Evolutionary conservation across 2,113 vertebrate species (phyloP), one percentile per base, ranked within the genome.

Genomic region (Microtus oregoni): DNA sequence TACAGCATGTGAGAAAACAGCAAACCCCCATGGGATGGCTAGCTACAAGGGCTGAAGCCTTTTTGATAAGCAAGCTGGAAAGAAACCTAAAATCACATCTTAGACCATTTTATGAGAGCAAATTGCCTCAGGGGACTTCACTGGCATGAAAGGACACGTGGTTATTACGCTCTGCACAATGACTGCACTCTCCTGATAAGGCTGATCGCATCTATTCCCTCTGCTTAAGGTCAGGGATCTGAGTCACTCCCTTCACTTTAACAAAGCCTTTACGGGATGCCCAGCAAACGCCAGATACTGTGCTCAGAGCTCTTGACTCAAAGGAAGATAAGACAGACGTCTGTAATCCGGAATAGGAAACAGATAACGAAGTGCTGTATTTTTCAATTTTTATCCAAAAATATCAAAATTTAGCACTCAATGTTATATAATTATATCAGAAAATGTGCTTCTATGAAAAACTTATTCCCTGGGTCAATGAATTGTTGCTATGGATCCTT

Each of bases 351-450:
- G 7, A 79, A 19, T 8, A 10, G 90, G 41, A 91, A 91, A 82
- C 41, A 85, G 35, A 76, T 72, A 41, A 90, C 52, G 19, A 89
- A 81, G 1, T 77, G 85, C 35, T 81, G 58, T 85, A 52, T 73
- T 92, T 93, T 96, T 77, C 82, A 67, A 61, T 70, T 90, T 96
- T 94, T 92, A n/a, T 63, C 61, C 4, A 41, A 41, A 96, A 91
- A 92, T 73, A 86, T 10, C 83, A 67, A 67, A 67, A 2, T 72
- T 82, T 73, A 89, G 35, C n/a, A 72, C 26, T 92, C 35, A 24
- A 15, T 8, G 3, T 52, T 79, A 91, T 32, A 63, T 94, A 89
- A 65, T 75, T 91, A 82, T 26, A 81, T 14, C 89, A 70, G 68
- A 92, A 92, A 96, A 55, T 89, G 14, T 78, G 41, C 14, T 94